Evolutionary conservation across 2,888 invertebrate genomes (phyloP), one percentile per base, ranked within the genome.

Genomic region (Eumerus sabulonum): DNA sequence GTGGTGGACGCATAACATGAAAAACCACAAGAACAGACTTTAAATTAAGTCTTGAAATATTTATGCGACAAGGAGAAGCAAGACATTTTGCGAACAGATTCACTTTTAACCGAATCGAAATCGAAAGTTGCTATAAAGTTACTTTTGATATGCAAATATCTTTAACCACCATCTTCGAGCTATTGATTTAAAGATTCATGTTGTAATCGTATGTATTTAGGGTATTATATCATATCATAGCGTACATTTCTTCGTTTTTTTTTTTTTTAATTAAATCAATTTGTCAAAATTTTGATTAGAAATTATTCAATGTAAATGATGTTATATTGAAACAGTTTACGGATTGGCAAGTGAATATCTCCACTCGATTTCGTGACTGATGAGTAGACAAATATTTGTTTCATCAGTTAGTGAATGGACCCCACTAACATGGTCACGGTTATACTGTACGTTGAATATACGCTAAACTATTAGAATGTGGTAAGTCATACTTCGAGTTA

Each of bases 101-200:
- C 19, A 57, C 40, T 14, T 71, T 62, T 47, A 56, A 67, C 60
- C 19, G 44, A 57, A 35, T 47, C 45, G 57, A 77, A 73, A 73
- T 50, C 63, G 73, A 77, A 77, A 77, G 77, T 77, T 67, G 72
- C 73, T 67, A 62, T 57, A 63, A 17, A 18, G 38, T 68, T 42
- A 27, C 11, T 48, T 42, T 53, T 14, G 48, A 19, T 59, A 73
- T 73, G 73, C 27, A 59, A 77, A 77, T 77, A n/a, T 40, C 11
- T 27, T 27, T 7, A 7, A 38, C 47, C 38, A 47, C 17, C 18
- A 16, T 40, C 40, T 40, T n/a, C 9, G 5, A 40, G 1, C 9
- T 11, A 5, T n/a, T 40, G 40, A n/a, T 40, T 5, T 40, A 7
- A 27, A 27, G 27, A 27, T 27, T 7, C 27, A 27, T 27, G n/a